phyloP scores from a whole-genome alignment of 2,888 invertebrate species.

The Diachrysia chrysitis region DNA sequence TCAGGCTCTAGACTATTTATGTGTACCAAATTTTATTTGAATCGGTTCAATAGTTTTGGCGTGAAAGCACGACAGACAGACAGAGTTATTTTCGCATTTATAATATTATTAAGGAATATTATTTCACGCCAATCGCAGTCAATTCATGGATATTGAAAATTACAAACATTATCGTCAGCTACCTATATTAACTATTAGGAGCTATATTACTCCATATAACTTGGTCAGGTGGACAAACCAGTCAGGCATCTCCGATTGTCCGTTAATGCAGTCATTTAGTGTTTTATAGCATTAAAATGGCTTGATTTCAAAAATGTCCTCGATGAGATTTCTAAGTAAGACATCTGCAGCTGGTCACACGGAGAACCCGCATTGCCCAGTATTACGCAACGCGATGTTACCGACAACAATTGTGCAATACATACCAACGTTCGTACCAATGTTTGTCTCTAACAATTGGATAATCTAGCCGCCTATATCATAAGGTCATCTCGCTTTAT shows the following conservation, averaged over 20 bases:
- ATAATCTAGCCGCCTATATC: slow-evolving; percentile 48
- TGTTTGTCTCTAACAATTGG: slow-evolving; percentile 37
- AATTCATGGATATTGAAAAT: too few species aligned
- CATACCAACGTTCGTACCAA: slow-evolving; percentile 44
- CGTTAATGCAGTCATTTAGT: not conserved
- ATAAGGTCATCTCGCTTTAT: slow-evolving; percentile 9
- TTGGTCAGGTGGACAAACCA: not conserved
- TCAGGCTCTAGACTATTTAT: too few species aligned
- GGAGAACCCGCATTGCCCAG: slow-evolving; percentile 54
- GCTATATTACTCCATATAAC: not conserved
- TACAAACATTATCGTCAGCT: too few species aligned
- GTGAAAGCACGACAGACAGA: too few species aligned
- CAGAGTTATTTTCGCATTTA: not conserved
- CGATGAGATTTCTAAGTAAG: slow-evolving; percentile 14
- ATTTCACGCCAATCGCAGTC: not conserved
- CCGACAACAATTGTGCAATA: slow-evolving; percentile 58
- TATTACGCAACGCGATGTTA: slow-evolving; percentile 58
- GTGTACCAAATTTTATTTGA: too few species aligned
- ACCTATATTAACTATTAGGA: too few species aligned
- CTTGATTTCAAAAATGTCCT: slow-evolving; percentile 25
- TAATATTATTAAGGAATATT: not conserved
- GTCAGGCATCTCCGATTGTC: not conserved
- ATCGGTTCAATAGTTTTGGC: too few species aligned
- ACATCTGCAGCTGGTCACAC: slow-evolving; percentile 40
- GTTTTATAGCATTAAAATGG: not conserved